Conservation (phyloP, 2,113 vertebrate species). For the Microcebus lehilahytsara region DNA sequence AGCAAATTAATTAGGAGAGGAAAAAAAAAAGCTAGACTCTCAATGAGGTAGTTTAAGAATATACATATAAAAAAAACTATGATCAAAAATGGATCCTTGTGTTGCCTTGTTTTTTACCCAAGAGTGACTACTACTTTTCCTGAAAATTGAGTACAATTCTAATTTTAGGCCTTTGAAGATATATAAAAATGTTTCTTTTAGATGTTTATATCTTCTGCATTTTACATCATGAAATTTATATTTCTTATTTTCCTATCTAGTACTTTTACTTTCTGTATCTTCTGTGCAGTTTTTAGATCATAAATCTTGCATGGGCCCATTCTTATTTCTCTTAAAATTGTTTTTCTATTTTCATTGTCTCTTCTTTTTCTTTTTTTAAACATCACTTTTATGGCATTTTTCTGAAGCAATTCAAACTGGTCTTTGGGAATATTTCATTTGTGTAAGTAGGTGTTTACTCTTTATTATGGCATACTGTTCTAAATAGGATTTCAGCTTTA, state of each 20-base stretch:
- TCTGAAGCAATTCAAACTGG: not conserved
- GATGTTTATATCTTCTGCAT: not conserved
- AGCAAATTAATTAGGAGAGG: not conserved
- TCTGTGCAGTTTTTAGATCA: not conserved
- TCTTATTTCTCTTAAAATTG: not conserved
- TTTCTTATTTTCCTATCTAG: not conserved
- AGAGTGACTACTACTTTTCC: not conserved
- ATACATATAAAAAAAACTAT: not conserved
- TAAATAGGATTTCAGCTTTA: not conserved
- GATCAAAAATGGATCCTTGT: not conserved
- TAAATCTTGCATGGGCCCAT: not conserved
- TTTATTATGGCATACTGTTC: not conserved
- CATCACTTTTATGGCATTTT: not conserved
- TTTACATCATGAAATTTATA: not conserved
- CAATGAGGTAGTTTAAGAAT: not conserved
- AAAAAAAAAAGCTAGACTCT: not conserved
- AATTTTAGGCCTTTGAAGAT: not conserved
- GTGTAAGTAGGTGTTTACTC: not conserved
- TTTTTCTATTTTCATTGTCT: not conserved
- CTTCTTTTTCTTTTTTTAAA: not conserved
- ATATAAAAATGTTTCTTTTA: not conserved
- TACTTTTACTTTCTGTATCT: not conserved
- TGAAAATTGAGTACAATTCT: not conserved
- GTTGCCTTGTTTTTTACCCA: not conserved
- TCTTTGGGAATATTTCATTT: conserved; percentile 36